Base-by-base conservation (phyloP, 2,797 vertebrate genomes). In the Hippocampus kuda region DNA sequence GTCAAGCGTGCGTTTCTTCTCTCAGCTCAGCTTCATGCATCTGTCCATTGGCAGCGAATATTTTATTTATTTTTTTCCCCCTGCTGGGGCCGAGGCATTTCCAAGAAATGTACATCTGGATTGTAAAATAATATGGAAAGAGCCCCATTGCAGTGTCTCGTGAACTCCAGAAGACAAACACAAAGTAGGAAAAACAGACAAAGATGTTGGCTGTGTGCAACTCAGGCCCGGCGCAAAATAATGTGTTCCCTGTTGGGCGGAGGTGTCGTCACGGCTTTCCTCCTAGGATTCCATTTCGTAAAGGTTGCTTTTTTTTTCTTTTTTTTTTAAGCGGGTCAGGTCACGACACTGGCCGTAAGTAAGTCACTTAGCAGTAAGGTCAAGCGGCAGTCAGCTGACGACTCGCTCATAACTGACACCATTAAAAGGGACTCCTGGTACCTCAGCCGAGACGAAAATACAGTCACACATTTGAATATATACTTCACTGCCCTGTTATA, bases 41-140 rank as follows among this genome's bases (percentile, higher is more conserved):
- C 24, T 65, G 44, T 49, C 13, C 6, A 10, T 65, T 65, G 63
- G 44, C 63, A 22, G 8, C 4, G 13, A 66, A n/a, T 66, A 20
- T 3, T 22, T 66, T n/a, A 53, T 49, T 70, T 66, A 11, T 2
- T 64, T 22, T 61, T 49, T 69, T 68, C 72, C 77, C 70, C 77
- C 70, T 68, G 73, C 70, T 83, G 75, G 79, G 77, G 77, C 27
- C 16, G 9, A 8, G 70, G 86, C 75, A 77, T 85, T 90, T 86
- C 87, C 87, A 89, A 89, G 87, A 90, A 90, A 89, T 90, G 85
- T 90, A 90, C 88, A 87, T 88, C 83, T 89, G 88, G 87, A 89
- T 88, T 87, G 82, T 82, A 87, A 88, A 90, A 89, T 84, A 89
- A 89, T 79, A 83, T 75, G 77, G 74, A 77, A 87, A 84, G 76